These are phyloP conservation scores for Amiota communis DNA, from an alignment of 2,888 invertebrate genomes.

Conservation along the genomic window DNA sequence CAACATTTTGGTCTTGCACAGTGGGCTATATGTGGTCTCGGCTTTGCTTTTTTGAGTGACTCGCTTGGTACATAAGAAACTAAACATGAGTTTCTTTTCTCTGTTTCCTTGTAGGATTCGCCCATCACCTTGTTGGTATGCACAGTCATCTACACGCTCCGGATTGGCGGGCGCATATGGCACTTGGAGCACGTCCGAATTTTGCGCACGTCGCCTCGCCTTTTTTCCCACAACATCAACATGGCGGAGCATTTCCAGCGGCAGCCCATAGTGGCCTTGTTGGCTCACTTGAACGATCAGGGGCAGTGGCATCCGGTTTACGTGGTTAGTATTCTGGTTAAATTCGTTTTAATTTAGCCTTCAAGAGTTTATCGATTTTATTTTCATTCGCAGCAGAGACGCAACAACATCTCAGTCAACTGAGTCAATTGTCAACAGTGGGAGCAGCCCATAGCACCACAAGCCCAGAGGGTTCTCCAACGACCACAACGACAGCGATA, in stretches of 20 bases:
- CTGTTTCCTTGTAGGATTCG: slow-evolving; percentile 76
- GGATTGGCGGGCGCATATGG: slow-evolving; percentile 75
- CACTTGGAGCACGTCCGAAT: slow-evolving; percentile 66
- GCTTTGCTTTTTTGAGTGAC: slow-evolving; percentile 25
- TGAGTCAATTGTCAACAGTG: slow-evolving; percentile 65
- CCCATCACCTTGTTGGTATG: slow-evolving; percentile 82
- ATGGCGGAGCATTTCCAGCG: slow-evolving; percentile 74
- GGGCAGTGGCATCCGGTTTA: slow-evolving; percentile 42
- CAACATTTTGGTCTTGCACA: slow-evolving; percentile 67
- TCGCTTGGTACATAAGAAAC: slow-evolving; percentile 13
- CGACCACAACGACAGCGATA: slow-evolving; percentile 58
- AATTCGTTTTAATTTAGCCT: no score
- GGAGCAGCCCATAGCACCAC: slow-evolving; percentile 80
- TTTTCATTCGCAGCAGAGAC: slow-evolving; percentile 34
- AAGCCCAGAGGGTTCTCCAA: slow-evolving; percentile 79
- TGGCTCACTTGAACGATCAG: slow-evolving; percentile 56
- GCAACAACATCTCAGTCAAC: slow-evolving; percentile 63
- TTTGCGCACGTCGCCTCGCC: slow-evolving; percentile 70
- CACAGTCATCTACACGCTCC: slow-evolving; percentile 79
- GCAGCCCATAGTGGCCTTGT: slow-evolving; percentile 75
- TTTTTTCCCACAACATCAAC: slow-evolving; percentile 74
- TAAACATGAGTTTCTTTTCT: not conserved
- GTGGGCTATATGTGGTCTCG: slow-evolving; percentile 61
- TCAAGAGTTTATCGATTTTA: no score
- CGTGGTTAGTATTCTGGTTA: slow-evolving; percentile 60